A percentile compares a stretch with the other conserved stretches of the same genome.
phyloP scores from a whole-genome alignment of 1,140 invertebrate genomes.

The Cherax destructor region DNA sequence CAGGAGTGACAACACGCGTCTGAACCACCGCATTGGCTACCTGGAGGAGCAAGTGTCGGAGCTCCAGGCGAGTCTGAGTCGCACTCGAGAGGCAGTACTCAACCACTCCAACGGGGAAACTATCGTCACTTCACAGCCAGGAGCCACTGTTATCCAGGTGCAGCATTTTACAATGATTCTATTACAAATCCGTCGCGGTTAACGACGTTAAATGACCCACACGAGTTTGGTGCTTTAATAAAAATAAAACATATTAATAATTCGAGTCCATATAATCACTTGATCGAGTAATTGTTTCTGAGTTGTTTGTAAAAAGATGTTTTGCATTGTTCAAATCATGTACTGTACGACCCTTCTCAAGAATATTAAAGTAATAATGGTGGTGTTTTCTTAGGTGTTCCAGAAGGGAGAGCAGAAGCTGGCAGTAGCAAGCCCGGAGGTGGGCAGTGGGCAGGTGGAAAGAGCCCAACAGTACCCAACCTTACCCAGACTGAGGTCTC shows the following conservation, averaged over 20 bases:
- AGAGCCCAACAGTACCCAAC: slow-evolving; percentile 61
- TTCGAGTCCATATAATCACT: too few relatives aligned
- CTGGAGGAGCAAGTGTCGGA: slow-evolving; percentile 87
- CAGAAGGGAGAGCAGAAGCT: slow-evolving; percentile 69
- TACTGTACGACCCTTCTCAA: too few relatives aligned
- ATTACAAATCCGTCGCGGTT: too few relatives aligned
- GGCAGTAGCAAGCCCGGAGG: slow-evolving; percentile 56
- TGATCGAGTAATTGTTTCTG: too few relatives aligned
- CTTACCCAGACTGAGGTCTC: slow-evolving; percentile 53
- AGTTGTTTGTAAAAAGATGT: too few relatives aligned
- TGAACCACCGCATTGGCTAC: slow-evolving; percentile 91
- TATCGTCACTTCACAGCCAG: slow-evolving; percentile 62
- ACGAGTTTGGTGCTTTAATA: too few relatives aligned
- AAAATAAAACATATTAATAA: too few relatives aligned
- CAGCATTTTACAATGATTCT: too few relatives aligned
- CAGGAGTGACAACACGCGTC: slow-evolving; percentile 86
- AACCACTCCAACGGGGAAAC: slow-evolving; percentile 20
- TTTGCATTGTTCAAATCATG: too few relatives aligned
- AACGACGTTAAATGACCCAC: too few relatives aligned
- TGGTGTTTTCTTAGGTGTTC: slow-evolving; percentile 52
- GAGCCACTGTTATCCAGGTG: slow-evolving; percentile 70
- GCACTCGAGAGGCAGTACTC: slow-evolving; percentile 44
- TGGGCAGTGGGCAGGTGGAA: slow-evolving; percentile 38
- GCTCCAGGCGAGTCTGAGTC: slow-evolving; percentile 52
- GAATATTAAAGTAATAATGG: too few relatives aligned